Base-by-base conservation (phyloP, 2,888 invertebrate species). In the Drosophila barbarae region DNA sequence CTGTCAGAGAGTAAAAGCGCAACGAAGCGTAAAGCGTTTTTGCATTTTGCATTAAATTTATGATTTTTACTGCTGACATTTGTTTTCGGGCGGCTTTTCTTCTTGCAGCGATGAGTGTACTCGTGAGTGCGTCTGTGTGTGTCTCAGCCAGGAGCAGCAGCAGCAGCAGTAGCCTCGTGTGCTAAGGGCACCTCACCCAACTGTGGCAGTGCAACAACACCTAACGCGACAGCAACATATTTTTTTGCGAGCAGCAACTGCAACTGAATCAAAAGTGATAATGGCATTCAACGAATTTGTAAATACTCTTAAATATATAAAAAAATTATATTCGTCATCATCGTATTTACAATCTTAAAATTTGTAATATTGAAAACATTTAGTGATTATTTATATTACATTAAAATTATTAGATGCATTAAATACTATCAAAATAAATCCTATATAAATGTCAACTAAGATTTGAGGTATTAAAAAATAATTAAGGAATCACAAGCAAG, bases 51-150 rank as follows among this genome's bases (percentile, higher is more conserved):
- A 84, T 75, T 76, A 85, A 81, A 81, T 81, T 81, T 85, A 81
- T 81, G 85, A 81, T 85, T 84, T 85, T 84, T 85, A 84, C 81
- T 81, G 84, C 81, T 85, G 81, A 77, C 81, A 81, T 81, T 81
- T 81, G 85, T 84, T 84, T 74, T 69, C 72, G 84, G 79, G 77
- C 81, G 85, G 77, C 84, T 65, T 50, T 28, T 47, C 60, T 47
- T 47, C 63, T 34, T 41, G 63, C 44, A 71, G 36, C 46, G 47
- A 15, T 28, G 42, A 54, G 55, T 34, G 54, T 50, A 57, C 35
- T 55, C 42, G 55, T 52, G 47, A 51, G 47, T 47, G 38, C 34
- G 15, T 18, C 39, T 58, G 69, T 67, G 67, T 61, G 60, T 61
- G 71, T 68, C 68, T 65, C 63, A 70, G 63, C 64, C 39, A 21